Conservation (phyloP, 2,113 vertebrate genomes). For the Ceyx margarethae region DNA sequence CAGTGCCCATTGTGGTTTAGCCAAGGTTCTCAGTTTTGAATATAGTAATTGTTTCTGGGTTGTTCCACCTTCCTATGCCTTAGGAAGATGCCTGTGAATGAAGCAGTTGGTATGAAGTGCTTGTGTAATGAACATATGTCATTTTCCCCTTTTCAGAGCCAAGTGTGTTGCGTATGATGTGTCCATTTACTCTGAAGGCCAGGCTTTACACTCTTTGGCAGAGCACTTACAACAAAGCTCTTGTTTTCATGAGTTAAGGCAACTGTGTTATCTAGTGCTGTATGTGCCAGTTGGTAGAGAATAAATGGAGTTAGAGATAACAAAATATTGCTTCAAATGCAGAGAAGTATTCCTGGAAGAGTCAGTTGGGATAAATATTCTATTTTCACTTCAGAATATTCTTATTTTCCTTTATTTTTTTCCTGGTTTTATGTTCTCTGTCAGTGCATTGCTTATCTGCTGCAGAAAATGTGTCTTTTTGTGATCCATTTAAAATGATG, state of each 20-base stretch:
- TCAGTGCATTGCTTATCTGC: neutral
- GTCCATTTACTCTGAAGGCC: neutral
- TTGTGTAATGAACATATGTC: neutral
- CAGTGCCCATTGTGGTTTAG: neutral
- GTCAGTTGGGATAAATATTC: neutral
- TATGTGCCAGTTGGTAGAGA: neutral
- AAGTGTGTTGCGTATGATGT: conserved; percentile 14
- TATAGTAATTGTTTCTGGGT: neutral
- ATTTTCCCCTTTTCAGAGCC: neutral
- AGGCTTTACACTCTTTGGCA: conserved; percentile 8
- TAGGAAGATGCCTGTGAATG: neutral
- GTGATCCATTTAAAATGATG: neutral
- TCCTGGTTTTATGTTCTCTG: neutral
- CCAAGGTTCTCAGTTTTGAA: neutral
- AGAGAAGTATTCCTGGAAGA: neutral
- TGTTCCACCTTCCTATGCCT: neutral
- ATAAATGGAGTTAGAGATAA: neutral
- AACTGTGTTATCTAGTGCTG: neutral
- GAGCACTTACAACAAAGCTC: neutral
- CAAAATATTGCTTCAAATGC: neutral
- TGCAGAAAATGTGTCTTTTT: neutral
- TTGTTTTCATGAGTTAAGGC: neutral
- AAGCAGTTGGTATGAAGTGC: neutral
- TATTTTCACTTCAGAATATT: neutral
- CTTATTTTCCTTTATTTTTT: neutral